phyloP scores from a whole-genome alignment of 1,140 invertebrate species.

The Zaprionus lachaisei region DNA sequence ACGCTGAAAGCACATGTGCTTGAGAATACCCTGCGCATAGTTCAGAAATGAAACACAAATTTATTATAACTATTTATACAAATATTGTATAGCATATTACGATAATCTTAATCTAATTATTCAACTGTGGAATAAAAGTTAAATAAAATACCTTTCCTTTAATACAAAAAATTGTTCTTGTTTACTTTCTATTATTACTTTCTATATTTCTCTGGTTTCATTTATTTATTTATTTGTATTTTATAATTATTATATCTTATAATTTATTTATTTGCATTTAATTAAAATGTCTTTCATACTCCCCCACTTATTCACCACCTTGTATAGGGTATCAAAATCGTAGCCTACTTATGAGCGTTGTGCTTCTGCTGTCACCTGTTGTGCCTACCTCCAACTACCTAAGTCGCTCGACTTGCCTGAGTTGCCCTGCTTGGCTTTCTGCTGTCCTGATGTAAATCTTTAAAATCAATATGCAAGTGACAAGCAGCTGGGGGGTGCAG shows the following conservation, averaged over 20 bases:
- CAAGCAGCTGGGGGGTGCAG: slow-evolving; percentile 52
- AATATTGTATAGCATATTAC: too few relatives aligned
- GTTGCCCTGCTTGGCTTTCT: slow-evolving; percentile 14
- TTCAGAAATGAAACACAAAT: not conserved
- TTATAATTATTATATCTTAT: not conserved
- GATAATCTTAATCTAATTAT: too few relatives aligned
- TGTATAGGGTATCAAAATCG: slow-evolving; percentile 26
- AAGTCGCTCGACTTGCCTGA: not conserved
- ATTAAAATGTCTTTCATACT: not conserved
- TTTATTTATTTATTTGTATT: not conserved
- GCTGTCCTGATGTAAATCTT: slow-evolving; percentile 60
- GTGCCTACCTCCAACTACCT: slow-evolving; percentile 20
- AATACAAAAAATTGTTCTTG: not conserved
- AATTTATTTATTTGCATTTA: not conserved
- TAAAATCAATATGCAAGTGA: slow-evolving; percentile 77
- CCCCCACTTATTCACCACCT: not conserved
- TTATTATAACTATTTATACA: not conserved
- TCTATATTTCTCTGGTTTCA: not conserved
- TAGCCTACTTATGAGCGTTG: slow-evolving; percentile 69
- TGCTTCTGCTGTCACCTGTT: slow-evolving; percentile 66
- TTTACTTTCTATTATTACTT: not conserved
- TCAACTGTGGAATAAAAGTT: too few relatives aligned
- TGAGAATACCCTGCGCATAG: slow-evolving; percentile 4
- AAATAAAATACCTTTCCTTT: too few relatives aligned
- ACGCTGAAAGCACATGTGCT: not conserved